Percentiles rank a stretch among this genome's conserved stretches.
phyloP scores from a whole-genome alignment of 2,888 invertebrate species.

The Agonum fuliginosum region DNA sequence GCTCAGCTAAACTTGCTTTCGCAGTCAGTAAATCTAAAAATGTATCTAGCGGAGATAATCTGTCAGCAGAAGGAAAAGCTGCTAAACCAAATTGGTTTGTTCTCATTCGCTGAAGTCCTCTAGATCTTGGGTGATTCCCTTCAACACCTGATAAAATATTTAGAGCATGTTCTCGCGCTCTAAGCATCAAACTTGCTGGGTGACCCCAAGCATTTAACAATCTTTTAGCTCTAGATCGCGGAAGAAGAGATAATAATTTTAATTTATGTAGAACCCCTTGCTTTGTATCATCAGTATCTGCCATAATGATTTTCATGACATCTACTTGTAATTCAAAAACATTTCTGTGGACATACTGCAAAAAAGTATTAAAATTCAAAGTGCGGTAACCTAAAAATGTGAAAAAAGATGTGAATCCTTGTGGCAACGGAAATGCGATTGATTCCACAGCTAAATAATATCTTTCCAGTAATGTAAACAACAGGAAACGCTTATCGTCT shows the following conservation, averaged over 20 bases:
- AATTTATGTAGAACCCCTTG: constrained; percentile 82
- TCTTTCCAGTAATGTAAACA: constrained; percentile 87
- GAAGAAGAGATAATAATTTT: constrained; percentile 82
- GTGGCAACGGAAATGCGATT: constrained; percentile 88
- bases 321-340: constrained; percentile 92
- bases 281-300: constrained; percentile 74
- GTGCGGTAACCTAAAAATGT: constrained; percentile 89
- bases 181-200: constrained; percentile 84
- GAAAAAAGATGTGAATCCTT: constrained; percentile 92
- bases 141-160: constrained; percentile 86
- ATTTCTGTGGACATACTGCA: constrained; percentile 88
- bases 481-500: constrained; percentile 80
- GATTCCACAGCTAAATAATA: constrained; percentile 87
- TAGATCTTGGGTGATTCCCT: constrained; percentile 69
- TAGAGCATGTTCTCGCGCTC: constrained; percentile 88
- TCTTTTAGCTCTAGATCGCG: constrained; percentile 85
- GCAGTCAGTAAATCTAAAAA: constrained; percentile 90
- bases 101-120: constrained; percentile 65
- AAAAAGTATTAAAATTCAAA: constrained; percentile 84
- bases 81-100: constrained; percentile 74
- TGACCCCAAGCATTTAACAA: constrained; percentile 86
- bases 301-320: constrained; percentile 88
- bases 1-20: constrained; percentile 88
- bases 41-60: constrained; percentile 86
- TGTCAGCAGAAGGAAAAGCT: constrained; percentile 83